Evolutionary conservation across 2,113 vertebrate species (phyloP).

Genomic region (Nothoprocta pentlandii): DNA sequence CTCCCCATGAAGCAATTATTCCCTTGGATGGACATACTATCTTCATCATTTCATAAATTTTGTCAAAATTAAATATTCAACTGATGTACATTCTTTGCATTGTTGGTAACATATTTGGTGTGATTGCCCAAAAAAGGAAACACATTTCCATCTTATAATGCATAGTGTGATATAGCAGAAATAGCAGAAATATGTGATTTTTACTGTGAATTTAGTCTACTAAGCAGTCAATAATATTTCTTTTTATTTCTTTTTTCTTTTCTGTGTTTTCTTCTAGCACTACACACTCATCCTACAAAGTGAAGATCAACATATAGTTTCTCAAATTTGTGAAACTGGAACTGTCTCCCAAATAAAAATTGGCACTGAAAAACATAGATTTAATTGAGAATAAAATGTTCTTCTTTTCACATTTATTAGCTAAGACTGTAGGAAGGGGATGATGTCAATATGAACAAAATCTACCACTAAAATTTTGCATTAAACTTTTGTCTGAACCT

Average conservation of each 20-base stretch:
- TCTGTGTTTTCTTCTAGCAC: not conserved
- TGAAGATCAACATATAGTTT: not conserved
- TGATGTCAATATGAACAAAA: not conserved
- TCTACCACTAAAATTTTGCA: not conserved
- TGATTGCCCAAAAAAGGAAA: slow-evolving; percentile 19
- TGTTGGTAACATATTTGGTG: not conserved
- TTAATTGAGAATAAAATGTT: not conserved
- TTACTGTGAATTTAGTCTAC: not conserved
- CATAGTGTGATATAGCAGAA: not conserved
- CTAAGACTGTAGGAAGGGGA: not conserved
- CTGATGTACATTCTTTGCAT: not conserved
- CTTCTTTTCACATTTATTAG: not conserved
- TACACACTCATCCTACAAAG: not conserved
- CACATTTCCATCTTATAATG: not conserved
- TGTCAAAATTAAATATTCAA: slow-evolving; percentile 33
- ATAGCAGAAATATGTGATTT: not conserved
- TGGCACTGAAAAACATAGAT: not conserved
- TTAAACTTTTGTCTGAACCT: not conserved
- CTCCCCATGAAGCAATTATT: slow-evolving; percentile 51
- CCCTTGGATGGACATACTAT: slow-evolving; percentile 8
- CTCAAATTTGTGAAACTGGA: not conserved
- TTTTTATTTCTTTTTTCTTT: too few relatives aligned
- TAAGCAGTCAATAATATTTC: fast-evolving
- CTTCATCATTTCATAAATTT: slow-evolving; percentile 57
- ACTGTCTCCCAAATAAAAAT: not conserved